phyloP scores from a whole-genome alignment of 2,888 invertebrate species.

The Nebria brevicollis region DNA sequence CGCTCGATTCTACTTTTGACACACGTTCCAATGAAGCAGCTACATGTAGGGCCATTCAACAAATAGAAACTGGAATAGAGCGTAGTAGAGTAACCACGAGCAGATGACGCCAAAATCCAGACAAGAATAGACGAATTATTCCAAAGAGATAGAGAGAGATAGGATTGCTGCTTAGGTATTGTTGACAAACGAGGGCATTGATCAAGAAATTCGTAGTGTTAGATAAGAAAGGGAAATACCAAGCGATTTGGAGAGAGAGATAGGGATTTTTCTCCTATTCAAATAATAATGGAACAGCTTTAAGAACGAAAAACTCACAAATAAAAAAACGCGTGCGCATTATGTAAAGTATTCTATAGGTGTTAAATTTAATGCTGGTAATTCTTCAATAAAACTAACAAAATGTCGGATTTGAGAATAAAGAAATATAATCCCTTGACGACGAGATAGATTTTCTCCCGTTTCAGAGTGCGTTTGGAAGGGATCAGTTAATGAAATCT shows the following conservation, averaged over 20 bases:
- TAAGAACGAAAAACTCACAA: conserved; percentile 19
- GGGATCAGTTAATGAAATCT: conserved; percentile 5
- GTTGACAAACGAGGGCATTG: conserved; percentile 43
- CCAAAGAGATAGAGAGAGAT: conserved; percentile 19
- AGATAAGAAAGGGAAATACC: conserved; percentile 3
- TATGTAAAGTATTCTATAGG: not conserved
- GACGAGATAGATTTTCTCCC: too few relatives aligned
- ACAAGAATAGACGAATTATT: not conserved
- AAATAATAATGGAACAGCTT: conserved; percentile 35
- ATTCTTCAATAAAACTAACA: too few relatives aligned
- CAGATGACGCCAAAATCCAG: conserved; percentile 4
- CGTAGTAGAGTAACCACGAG: not conserved
- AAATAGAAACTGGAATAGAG: not conserved
- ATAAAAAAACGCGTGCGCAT: conserved; percentile 5
- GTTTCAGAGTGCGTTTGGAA: too few relatives aligned
- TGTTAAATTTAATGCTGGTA: too few relatives aligned
- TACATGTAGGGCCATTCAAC: not conserved
- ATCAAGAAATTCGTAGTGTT: conserved; percentile 32
- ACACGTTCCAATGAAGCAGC: not conserved
- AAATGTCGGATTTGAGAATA: too few relatives aligned
- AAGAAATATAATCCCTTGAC: too few relatives aligned
- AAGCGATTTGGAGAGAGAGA: not conserved
- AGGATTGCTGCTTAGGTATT: conserved; percentile 11
- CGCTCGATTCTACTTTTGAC: not conserved
- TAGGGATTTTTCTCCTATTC: conserved; percentile 28